Conservation (phyloP, 2,113 vertebrate genomes). For the Platycercus adscitus region DNA sequence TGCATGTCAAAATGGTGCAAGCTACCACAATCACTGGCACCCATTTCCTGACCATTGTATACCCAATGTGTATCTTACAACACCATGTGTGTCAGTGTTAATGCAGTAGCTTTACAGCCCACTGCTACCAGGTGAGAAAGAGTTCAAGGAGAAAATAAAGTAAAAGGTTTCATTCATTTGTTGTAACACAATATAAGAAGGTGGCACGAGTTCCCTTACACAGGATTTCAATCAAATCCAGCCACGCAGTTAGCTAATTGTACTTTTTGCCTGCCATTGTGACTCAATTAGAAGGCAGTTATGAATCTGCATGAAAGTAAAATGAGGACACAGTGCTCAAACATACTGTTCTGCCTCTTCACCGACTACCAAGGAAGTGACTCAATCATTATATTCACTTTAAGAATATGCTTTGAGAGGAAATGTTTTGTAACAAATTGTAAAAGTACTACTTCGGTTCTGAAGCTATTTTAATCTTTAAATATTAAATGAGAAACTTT, state of each 20-base stretch:
- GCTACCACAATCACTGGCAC: conserved; percentile 5
- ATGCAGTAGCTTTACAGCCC: neutral
- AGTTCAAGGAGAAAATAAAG: conserved; percentile 18
- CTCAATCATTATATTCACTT: conserved; percentile 7
- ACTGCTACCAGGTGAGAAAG: conserved; percentile 3
- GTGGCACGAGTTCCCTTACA: neutral
- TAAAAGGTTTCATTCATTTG: neutral
- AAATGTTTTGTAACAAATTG: conserved; percentile 27
- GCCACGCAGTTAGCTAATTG: neutral
- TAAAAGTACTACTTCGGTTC: neutral
- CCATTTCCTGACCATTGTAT: neutral
- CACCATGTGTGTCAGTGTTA: neutral
- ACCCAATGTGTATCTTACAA: neutral
- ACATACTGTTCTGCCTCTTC: conserved; percentile 34
- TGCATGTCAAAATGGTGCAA: conserved; percentile 32
- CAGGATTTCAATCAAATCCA: conserved; percentile 13
- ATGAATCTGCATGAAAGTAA: conserved; percentile 35
- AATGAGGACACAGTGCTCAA: conserved; percentile 7
- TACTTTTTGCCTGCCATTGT: conserved; percentile 21
- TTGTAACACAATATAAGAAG: neutral
- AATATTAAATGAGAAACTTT: conserved; percentile 8
- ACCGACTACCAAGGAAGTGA: conserved; percentile 32
- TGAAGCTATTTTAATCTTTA: conserved; percentile 2
- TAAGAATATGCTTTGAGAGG: conserved; percentile 1
- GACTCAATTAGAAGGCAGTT: conserved; percentile 45